These are phyloP conservation scores for Lucilia cuprina DNA, from an alignment of 1,140 invertebrate species.

Conservation along the genomic window DNA sequence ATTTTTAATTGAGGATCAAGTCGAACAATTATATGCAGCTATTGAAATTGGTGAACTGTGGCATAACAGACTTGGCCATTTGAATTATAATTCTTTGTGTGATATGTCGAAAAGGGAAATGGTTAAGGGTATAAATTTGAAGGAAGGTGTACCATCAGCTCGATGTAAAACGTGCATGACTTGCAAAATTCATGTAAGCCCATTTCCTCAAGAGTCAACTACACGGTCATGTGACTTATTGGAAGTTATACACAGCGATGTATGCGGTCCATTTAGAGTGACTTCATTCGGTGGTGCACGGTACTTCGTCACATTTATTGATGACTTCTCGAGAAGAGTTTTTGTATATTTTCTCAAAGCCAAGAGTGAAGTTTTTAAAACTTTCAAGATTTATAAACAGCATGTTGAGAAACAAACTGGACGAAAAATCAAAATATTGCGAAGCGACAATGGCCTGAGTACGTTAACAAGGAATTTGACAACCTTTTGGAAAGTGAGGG, in stretches of 20 bases:
- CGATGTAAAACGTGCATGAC: slow-evolving; percentile 5
- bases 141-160: background rate
- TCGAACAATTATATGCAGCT: too few species aligned
- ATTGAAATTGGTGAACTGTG: too few species aligned
- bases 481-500: slow-evolving; percentile 19
- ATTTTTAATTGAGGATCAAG: too few species aligned
- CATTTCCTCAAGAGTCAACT: slow-evolving; percentile 31
- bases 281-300: slow-evolving; percentile 42
- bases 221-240: slow-evolving; percentile 46
- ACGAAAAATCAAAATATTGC: too few species aligned
- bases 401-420: slow-evolving; percentile 26
- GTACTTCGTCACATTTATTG: slow-evolving; percentile 55
- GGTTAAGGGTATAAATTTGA: slow-evolving; percentile 5
- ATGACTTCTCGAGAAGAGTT: slow-evolving; percentile 49
- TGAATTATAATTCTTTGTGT: background rate
- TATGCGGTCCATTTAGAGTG: slow-evolving; percentile 59
- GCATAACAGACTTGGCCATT: too few species aligned
- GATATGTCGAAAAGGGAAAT: background rate
- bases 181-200: slow-evolving; percentile 5
- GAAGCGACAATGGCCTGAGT: too few species aligned
- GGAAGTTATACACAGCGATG: slow-evolving; percentile 50
- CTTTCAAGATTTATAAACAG: slow-evolving; percentile 49
- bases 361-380: slow-evolving; percentile 49
- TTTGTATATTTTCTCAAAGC: slow-evolving; percentile 50
- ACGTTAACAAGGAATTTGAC: background rate